Base-by-base conservation (phyloP, 2,113 vertebrate species). In the Delphinapterus leucas region DNA sequence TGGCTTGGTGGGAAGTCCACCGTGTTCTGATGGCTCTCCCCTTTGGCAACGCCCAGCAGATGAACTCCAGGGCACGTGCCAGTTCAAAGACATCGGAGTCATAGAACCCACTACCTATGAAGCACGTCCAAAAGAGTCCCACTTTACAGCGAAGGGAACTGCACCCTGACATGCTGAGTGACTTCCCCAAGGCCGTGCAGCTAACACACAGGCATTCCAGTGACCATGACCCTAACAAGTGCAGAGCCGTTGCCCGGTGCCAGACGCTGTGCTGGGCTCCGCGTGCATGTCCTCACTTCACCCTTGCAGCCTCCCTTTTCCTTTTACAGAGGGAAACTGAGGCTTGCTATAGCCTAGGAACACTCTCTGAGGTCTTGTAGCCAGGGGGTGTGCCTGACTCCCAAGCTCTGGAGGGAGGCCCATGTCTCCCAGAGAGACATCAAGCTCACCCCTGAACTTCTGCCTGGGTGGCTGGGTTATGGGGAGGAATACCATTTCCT, bases 251-350 rank as follows among this genome's bases (percentile, higher is more conserved):
- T 67, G 71, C 41, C 5, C 4, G 1, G 1, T 20, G 25, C 36
- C 58, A 0, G 58, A 58, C 10, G 4, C n/a, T 4, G 33, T 21
- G 73, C n/a, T 9, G 77, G 31, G 44, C 68, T 79, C n/a, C 47
- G 6, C 0, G 0, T 0, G 8, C 4, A 1, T 1, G 21, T 33
- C 61, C 47, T 67, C 20, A 0, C n/a, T 26, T 36, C 55, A n/a
- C 38, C 25, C 61, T 31, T 33, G 23, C 60, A 41, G 71, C 5
- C 4, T 65, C 63, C 38, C 67, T 92, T 28, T 44, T 82, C 18
- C 31, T 68, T 74, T 49, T 38, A 94, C 8, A 55, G 28, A 49
- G 63, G 41, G 36, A 68, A 15, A n/a, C 13, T 23, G 68, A 55
- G 86, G 58, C n/a, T 81, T 8, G 33, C 36, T 5, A 1, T 25